Percentiles rank a stretch among this genome's conserved stretches.
Evolutionary conservation across 2,888 invertebrate species (phyloP).

Genomic region (Xylocampa areola): DNA sequence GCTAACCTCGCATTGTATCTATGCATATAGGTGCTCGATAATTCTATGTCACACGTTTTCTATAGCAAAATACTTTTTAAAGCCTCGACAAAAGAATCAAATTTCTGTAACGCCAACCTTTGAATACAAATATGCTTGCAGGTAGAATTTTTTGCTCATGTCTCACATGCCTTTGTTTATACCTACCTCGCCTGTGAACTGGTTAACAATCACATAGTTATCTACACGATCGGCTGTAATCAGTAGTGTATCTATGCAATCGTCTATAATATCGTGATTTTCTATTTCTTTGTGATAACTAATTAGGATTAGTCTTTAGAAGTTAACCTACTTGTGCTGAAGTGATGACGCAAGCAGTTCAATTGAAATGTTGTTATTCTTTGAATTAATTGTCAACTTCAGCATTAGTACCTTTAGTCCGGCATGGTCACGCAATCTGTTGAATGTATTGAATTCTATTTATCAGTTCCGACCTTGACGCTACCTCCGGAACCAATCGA

Average conservation of each 20-base stretch:
- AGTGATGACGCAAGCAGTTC: conserved; percentile 54
- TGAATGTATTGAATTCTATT: conserved; percentile 75
- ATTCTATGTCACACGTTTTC: conserved; percentile 50
- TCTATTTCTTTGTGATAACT: conserved; percentile 46
- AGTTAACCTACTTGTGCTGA: conserved; percentile 45
- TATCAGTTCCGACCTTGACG: conserved; percentile 80
- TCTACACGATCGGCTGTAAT: conserved; percentile 57
- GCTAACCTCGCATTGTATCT: conserved; percentile 64
- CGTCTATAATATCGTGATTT: conserved; percentile 42
- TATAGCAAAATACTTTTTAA: conserved; percentile 64
- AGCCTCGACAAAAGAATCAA: conserved; percentile 56
- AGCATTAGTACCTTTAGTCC: conserved; percentile 64
- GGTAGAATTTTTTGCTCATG: conserved; percentile 75
- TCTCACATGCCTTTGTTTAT: conserved; percentile 72
- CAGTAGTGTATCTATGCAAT: conserved; percentile 53
- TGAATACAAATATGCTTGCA: conserved; percentile 65
- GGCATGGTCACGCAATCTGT: conserved; percentile 68
- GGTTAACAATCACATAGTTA: conserved; percentile 63
- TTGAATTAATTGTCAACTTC: conserved; percentile 71
- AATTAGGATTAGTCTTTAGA: conserved; percentile 49
- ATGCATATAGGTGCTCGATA: conserved; percentile 54
- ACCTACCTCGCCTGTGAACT: conserved; percentile 66
- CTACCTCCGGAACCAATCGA: conserved; percentile 78
- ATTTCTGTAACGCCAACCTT: conserved; percentile 56
- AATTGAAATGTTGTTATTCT: conserved; percentile 64